Conservation (phyloP, 2,888 invertebrate genomes). For the Ligdia adustata region DNA sequence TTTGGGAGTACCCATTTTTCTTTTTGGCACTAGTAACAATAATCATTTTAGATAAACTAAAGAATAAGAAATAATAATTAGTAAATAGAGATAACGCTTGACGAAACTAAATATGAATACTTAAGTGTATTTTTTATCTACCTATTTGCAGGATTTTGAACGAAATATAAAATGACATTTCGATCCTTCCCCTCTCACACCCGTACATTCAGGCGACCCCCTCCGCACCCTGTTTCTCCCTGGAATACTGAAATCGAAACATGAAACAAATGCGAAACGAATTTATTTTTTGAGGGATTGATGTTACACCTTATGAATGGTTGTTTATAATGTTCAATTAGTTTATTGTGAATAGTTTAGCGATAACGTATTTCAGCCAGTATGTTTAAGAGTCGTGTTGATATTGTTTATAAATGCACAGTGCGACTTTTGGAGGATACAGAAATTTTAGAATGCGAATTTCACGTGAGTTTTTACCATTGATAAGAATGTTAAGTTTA, state of each 20-base stretch:
- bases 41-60: no score
- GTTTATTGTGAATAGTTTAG: slow-evolving; percentile 8
- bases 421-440: slow-evolving; percentile 95
- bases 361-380: slow-evolving; percentile 40
- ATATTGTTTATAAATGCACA: slow-evolving; percentile 93
- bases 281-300: slow-evolving; percentile 39
- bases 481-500: no score
- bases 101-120: no score
- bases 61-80: no score
- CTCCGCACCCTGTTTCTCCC: slow-evolving; percentile 12
- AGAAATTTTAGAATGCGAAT: slow-evolving; percentile 96
- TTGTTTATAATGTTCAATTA: slow-evolving; percentile 42
- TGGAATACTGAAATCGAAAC: slow-evolving; percentile 44
- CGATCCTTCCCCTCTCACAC: slow-evolving; percentile 5
- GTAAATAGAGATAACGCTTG: no score
- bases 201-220: slow-evolving; percentile 10
- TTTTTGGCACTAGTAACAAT: no score
- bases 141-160: slow-evolving; percentile 8
- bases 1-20: neutral
- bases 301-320: slow-evolving; percentile 36
- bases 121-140: no score
- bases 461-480: slow-evolving; percentile 83
- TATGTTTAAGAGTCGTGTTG: slow-evolving; percentile 88
- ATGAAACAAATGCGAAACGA: slow-evolving; percentile 50
- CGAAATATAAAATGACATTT: slow-evolving; percentile 14